Percentiles rank a stretch among this genome's conserved stretches.
Conservation (phyloP, 2,888 invertebrate genomes). For the Unio delphinus region DNA sequence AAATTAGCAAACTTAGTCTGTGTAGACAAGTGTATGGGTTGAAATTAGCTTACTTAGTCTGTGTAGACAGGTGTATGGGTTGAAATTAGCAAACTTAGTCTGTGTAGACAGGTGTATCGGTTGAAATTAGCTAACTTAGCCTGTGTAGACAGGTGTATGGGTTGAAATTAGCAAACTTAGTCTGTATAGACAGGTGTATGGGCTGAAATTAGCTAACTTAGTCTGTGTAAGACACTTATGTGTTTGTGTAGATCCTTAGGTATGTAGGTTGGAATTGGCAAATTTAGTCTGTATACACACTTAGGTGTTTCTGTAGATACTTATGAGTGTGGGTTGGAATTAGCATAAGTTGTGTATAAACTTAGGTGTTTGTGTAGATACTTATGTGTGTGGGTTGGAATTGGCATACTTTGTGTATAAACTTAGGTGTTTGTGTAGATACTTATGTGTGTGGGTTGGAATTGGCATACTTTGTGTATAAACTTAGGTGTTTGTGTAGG, state of each 20-base stretch:
- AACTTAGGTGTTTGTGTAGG: too few species aligned
- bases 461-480: neutral
- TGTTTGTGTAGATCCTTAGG: neutral
- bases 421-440: neutral
- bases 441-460: neutral
- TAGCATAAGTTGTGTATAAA: too few species aligned
- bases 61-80: too few species aligned
- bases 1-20: too few species aligned
- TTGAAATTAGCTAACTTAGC: neutral
- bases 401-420: neutral
- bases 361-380: too few species aligned
- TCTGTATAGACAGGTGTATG: neutral
- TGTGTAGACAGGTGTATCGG: neutral
- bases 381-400: neutral
- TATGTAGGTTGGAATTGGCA: neutral
- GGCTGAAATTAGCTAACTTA: constrained; percentile 6
- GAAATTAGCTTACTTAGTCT: too few species aligned
- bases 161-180: constrained; percentile 4
- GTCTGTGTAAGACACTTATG: neutral
- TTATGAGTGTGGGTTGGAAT: too few species aligned
- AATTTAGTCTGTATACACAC: neutral
- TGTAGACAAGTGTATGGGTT: neutral
- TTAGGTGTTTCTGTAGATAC: neutral
- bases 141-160: neutral
- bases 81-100: too few species aligned